phyloP scores from a whole-genome alignment of 2,797 vertebrate genomes.

The Amniataba percoides region DNA sequence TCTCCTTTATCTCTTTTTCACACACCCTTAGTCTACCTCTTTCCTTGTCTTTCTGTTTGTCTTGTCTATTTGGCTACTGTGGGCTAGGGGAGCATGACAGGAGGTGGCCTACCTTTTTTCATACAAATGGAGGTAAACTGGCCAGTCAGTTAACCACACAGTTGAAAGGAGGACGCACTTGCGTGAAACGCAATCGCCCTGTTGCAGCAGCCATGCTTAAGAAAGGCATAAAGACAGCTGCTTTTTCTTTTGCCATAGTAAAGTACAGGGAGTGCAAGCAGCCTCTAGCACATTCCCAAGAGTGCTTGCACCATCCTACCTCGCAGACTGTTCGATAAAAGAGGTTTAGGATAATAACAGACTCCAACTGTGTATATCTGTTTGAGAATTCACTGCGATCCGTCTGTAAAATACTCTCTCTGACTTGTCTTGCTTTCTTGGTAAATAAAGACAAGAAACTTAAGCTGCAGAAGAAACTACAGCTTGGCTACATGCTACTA shows the following conservation, averaged over 20 bases:
- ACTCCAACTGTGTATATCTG: slow-evolving; percentile 4
- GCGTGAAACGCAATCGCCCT: background rate
- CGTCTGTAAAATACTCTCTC: slow-evolving; percentile 5
- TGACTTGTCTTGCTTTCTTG: slow-evolving; percentile 8
- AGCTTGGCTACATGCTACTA: slow-evolving; percentile 2
- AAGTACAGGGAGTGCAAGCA: background rate
- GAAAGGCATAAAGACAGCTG: background rate
- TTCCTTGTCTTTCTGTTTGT: background rate
- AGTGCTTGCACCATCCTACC: background rate
- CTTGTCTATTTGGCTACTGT: slow-evolving; percentile 14
- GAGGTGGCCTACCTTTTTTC: slow-evolving; percentile 22
- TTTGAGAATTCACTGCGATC: slow-evolving; percentile 7
- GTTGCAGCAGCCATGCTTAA: slow-evolving; percentile 15
- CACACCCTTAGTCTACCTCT: background rate
- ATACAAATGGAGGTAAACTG: slow-evolving; percentile 45
- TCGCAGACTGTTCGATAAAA: background rate
- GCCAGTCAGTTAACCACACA: slow-evolving; percentile 21
- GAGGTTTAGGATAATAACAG: slow-evolving; percentile 10
- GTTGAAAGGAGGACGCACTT: slow-evolving; percentile 38
- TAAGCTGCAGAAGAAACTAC: slow-evolving; percentile 2
- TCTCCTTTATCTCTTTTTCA: background rate
- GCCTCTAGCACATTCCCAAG: background rate
- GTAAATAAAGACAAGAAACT: slow-evolving; percentile 2
- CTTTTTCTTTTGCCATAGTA: slow-evolving; percentile 10
- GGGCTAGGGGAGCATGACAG: slow-evolving; percentile 40